These are phyloP conservation scores for Rhopilema esculentum DNA, from an alignment of 30 jellyfish, hydroid and myxozoan species.

Conservation along the genomic window DNA sequence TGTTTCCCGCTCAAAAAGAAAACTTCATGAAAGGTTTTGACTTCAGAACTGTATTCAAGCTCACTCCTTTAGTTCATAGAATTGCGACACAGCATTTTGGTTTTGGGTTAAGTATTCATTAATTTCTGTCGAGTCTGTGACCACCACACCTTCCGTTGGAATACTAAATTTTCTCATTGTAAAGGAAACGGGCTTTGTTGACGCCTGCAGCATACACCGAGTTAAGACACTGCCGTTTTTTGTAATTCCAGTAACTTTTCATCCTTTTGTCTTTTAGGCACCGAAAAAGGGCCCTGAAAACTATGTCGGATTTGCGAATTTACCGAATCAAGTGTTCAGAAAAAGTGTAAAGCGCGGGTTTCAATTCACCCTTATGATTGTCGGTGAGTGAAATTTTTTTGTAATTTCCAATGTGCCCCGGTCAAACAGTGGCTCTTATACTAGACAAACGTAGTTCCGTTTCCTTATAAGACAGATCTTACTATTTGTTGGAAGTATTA, in stretches of 20 bases:
- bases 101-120: neutral
- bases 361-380: conserved; percentile 94
- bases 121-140: neutral
- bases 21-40: neutral
- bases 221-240: neutral
- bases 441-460: neutral
- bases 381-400: conserved; percentile 75
- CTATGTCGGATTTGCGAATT: conserved; percentile 97
- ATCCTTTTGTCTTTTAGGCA: conserved; percentile 70
- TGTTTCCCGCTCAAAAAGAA: conserved; percentile 36
- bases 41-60: neutral
- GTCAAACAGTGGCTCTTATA: neutral
- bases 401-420: neutral
- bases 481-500: neutral
- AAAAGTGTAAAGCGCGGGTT: conserved; percentile 95
- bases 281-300: conserved; percentile 90
- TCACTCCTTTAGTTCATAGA: neutral
- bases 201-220: neutral
- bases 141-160: neutral
- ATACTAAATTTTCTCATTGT: neutral
- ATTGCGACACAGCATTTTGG: neutral
- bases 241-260: neutral
- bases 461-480: neutral
- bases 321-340: conserved; percentile 97
- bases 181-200: neutral